Conservation (phyloP, 2,113 vertebrate genomes). For the Leucosticte australis region DNA sequence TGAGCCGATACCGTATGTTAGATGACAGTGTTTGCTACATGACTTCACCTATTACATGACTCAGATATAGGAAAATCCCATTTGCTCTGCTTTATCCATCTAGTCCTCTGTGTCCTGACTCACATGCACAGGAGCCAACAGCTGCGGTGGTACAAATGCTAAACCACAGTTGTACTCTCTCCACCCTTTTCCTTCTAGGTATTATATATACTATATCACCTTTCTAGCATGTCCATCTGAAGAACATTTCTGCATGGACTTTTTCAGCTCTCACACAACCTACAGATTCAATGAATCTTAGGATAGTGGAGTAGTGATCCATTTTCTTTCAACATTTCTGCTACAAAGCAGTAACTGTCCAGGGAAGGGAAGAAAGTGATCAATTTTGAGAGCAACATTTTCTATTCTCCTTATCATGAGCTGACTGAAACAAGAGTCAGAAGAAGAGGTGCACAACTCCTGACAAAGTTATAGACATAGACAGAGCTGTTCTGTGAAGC, state of each 20-base stretch:
- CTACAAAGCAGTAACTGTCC: not conserved
- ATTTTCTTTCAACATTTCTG: not conserved
- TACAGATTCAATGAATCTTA: not conserved
- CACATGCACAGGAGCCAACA: not conserved
- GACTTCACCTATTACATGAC: not conserved
- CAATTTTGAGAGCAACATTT: not conserved
- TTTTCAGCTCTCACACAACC: not conserved
- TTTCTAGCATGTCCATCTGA: not conserved
- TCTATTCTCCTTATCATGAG: not conserved
- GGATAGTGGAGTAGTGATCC: not conserved
- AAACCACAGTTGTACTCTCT: not conserved
- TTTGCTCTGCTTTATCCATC: not conserved
- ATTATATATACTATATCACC: not conserved
- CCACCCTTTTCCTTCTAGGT: not conserved
- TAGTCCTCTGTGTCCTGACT: not conserved
- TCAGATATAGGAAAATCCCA: not conserved
- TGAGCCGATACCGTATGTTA: not conserved
- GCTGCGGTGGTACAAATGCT: not conserved
- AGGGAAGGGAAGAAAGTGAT: not conserved
- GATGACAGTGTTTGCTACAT: not conserved
- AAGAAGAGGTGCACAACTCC: not conserved
- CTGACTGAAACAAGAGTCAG: not conserved
- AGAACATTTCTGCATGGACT: not conserved
- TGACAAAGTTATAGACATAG: not conserved
- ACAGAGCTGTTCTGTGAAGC: not conserved